These are phyloP conservation scores for Alloplasta piceator DNA, from an alignment of 2,888 invertebrate genomes.

Conservation along the genomic window DNA sequence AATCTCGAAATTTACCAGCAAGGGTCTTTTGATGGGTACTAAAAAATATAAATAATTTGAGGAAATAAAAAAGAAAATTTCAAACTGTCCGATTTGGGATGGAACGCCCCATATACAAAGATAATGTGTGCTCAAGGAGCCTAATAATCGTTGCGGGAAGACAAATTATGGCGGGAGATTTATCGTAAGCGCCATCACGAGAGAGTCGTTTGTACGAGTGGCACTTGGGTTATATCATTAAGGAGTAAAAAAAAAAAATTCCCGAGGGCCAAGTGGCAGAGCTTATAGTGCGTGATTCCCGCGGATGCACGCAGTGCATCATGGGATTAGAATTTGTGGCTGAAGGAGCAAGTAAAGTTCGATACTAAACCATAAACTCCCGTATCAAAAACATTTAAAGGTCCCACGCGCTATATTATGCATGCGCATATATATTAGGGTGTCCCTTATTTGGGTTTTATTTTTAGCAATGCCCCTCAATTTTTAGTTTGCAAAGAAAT, in stretches of 20 bases:
- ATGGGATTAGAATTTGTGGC: constrained; percentile 55
- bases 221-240: no score
- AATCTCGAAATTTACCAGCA: no score
- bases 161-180: constrained; percentile 44
- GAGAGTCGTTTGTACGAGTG: constrained; percentile 39
- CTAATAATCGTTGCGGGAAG: constrained; percentile 47
- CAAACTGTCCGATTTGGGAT: no score
- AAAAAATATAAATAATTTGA: no score
- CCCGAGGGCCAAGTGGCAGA: constrained; percentile 3
- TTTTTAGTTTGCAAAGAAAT: no score
- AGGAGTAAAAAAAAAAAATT: no score
- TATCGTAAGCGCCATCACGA: constrained; percentile 30
- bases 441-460: no score
- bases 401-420: constrained; percentile 1
- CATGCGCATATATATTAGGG: background rate
- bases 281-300: background rate
- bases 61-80: no score
- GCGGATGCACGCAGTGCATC: constrained; percentile 25
- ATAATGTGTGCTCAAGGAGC: no score
- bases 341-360: constrained; percentile 48
- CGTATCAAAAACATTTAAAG: constrained; percentile 52
- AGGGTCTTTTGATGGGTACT: no score
- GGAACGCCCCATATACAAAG: no score
- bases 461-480: no score
- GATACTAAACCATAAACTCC: constrained; percentile 23